Conservation (phyloP, 2,113 vertebrate genomes). For the Probosciger aterrimus region DNA sequence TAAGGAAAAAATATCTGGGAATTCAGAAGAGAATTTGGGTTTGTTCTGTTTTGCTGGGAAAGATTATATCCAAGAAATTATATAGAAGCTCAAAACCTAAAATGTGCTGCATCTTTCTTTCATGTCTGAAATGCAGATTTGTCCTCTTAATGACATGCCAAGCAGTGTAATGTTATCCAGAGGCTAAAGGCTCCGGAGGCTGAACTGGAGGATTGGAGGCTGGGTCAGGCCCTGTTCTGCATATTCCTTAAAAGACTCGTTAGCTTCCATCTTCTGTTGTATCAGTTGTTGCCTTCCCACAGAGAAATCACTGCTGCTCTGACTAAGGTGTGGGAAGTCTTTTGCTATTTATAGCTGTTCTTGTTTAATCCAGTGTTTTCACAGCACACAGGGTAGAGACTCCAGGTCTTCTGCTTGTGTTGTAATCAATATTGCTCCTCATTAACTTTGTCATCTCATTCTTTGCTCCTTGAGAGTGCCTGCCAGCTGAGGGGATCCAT, state of each 20-base stretch:
- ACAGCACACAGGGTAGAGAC: neutral
- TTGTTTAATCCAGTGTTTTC: neutral
- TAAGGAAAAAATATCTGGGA: neutral
- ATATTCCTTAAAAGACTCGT: neutral
- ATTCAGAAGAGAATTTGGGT: neutral
- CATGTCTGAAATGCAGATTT: neutral
- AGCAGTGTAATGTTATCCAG: fast-evolving
- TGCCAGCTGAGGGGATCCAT: constrained; percentile 62
- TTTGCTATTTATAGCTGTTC: neutral
- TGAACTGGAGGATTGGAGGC: neutral
- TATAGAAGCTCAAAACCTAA: neutral
- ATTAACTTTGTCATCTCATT: constrained; percentile 71
- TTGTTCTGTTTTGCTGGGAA: neutral
- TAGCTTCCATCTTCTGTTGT: neutral
- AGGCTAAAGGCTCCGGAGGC: neutral
- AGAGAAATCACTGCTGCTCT: neutral
- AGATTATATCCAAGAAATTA: neutral
- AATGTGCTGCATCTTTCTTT: neutral
- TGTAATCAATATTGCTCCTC: constrained; percentile 71
- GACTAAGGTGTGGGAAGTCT: neutral
- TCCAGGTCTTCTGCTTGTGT: constrained; percentile 38
- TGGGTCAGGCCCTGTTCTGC: neutral
- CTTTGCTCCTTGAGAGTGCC: constrained; percentile 47
- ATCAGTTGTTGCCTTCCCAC: neutral
- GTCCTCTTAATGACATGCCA: neutral